phyloP scores from a whole-genome alignment of 1,140 invertebrate genomes.

The Cotesia vestalis region DNA sequence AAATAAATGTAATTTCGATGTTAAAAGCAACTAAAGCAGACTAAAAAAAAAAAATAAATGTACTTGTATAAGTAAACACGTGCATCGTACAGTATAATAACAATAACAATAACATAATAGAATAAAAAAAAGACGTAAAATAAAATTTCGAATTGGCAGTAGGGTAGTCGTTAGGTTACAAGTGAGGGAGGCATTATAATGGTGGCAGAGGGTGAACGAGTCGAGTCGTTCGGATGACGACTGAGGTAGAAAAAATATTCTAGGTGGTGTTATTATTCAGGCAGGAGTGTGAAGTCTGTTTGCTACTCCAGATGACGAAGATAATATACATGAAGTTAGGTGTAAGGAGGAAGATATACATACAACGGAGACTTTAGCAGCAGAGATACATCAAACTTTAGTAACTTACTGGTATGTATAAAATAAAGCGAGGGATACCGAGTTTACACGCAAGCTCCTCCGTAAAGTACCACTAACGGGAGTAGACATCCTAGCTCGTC shows the following conservation, averaged over 20 bases:
- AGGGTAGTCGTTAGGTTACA: conserved; percentile 11
- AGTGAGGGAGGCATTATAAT: conserved; percentile 15
- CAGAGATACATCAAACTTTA: conserved; percentile 37
- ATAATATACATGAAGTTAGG: background rate
- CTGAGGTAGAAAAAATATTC: conserved; percentile 9
- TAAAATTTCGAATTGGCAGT: conserved; percentile 28
- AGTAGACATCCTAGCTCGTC: conserved; percentile 41
- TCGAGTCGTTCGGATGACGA: conserved; percentile 10
- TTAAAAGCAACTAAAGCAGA: background rate
- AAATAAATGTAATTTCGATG: no score
- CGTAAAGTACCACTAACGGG: conserved; percentile 16
- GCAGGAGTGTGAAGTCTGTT: background rate
- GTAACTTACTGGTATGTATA: conserved; percentile 17
- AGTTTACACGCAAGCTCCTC: conserved; percentile 45
- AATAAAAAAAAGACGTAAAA: conserved; percentile 13
- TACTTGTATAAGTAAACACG: background rate
- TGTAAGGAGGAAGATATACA: background rate
- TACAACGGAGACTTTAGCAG: background rate
- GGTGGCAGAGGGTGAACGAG: background rate
- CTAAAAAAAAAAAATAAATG: conserved; percentile 3
- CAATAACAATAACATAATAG: background rate
- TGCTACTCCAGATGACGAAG: conserved; percentile 7
- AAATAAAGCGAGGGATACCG: conserved; percentile 39
- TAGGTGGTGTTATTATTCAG: conserved; percentile 23
- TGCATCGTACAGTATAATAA: background rate